Evolutionary conservation across 2,888 invertebrate genomes (phyloP), one percentile per base, ranked within the genome.

Genomic region (Chalcosyrphus nemorum): DNA sequence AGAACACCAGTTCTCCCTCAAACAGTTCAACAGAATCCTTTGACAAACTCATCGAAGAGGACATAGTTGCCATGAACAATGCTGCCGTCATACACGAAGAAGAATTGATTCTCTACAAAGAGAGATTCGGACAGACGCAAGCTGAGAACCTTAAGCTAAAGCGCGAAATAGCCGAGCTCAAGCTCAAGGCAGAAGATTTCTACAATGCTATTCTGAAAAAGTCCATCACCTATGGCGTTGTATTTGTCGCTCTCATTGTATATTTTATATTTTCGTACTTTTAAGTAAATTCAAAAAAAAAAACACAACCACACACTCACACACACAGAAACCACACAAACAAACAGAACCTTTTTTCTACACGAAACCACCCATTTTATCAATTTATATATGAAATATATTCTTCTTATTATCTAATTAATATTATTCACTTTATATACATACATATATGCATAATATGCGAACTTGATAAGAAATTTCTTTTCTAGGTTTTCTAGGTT

Each of bases 41-140:
- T 35, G 87, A 88, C 21, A 75, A 86, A 61, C 80, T 87, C 59
- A 86, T 86, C 41, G 63, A 86, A 43, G 88, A 89, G 29, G 91
- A 91, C 52, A 80, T 89, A 19, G 87, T 86, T 66, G 87, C 88
- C 63, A 88, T 91, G 11, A 90, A 88, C 75, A 88, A 87, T 75
- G 86, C 86, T 17, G 87, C 88, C 24, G 85, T 90, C 41, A 88
- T 90, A 86, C 88, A 88, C 0, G 92, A 92, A 71, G 92, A 92
- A 78, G 92, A 92, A 74, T 82, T 92, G 4, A 89, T 92, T 52
- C 87, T 89, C 38, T 91, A 90, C 86, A 92, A 92, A 87, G 91
- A 92, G 75, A 89, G 89, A 54, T 88, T 91, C 81, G 91, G 91
- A 41, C 81, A 88, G 71, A 87, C 90, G 9, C 90, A 89, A 77